A percentile compares a stretch with the other conserved stretches of the same genome.
Evolutionary conservation across 2,113 vertebrate genomes (phyloP).

Genomic region (Hypocryptadius cinnamomeus): DNA sequence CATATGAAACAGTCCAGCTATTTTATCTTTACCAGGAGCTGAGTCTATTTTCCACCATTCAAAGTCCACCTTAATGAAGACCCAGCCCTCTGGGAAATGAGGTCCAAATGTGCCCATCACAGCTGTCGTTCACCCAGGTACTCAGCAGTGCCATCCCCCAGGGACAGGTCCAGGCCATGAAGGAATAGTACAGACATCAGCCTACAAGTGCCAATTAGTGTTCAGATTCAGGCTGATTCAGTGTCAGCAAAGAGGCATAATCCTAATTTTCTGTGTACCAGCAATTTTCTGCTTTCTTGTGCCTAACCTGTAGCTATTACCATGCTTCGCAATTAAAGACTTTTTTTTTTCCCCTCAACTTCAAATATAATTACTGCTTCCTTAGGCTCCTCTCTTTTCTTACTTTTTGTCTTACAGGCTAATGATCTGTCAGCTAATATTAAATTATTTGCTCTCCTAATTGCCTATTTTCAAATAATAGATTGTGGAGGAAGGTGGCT

Average conservation of each 20-base stretch:
- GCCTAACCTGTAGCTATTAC: background rate
- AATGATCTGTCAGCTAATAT: constrained; percentile 29
- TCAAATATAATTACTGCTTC: background rate
- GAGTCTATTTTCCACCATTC: background rate
- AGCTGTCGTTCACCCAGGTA: background rate
- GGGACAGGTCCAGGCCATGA: background rate
- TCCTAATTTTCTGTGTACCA: background rate
- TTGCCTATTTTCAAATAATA: constrained; percentile 16
- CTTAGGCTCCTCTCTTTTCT: background rate
- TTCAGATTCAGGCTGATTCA: background rate
- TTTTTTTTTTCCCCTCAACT: background rate
- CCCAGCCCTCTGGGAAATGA: background rate
- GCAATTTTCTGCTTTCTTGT: constrained; percentile 5
- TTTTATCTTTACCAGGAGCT: background rate
- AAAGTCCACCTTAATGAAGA: background rate
- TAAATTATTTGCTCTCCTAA: constrained; percentile 41
- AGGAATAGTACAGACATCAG: background rate
- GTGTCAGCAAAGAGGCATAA: background rate
- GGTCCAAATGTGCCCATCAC: background rate
- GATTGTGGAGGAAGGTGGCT: background rate
- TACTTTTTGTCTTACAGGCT: constrained; percentile 4
- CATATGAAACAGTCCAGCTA: background rate
- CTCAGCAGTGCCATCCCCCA: background rate
- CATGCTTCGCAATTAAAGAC: background rate
- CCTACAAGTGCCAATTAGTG: background rate